A percentile compares a stretch with the other conserved stretches of the same genome.
Evolutionary conservation across 2,113 vertebrate genomes (phyloP).

Genomic region (Corvus moneduloides): DNA sequence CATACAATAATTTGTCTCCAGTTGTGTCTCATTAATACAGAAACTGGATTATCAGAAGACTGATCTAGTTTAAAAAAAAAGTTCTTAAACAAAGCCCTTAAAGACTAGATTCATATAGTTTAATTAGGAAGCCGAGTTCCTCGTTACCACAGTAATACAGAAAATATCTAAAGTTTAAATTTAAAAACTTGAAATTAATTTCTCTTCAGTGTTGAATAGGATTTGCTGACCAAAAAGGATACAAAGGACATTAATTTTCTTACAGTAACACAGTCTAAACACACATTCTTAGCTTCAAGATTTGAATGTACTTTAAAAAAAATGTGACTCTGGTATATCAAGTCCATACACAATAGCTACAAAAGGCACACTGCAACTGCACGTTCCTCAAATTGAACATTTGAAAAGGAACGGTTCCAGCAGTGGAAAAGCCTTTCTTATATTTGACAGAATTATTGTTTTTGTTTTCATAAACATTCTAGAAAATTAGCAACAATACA

Average conservation of each 20-base stretch:
- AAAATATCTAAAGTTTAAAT: not conserved
- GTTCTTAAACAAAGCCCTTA: not conserved
- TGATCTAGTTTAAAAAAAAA: not conserved
- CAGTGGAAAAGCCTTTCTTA: not conserved
- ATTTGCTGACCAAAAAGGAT: not conserved
- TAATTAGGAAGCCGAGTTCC: not conserved
- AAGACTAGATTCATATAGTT: not conserved
- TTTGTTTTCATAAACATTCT: not conserved
- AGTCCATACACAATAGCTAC: not conserved
- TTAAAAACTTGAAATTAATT: not conserved
- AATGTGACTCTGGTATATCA: accelerated
- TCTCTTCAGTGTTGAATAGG: not conserved
- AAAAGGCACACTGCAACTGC: not conserved
- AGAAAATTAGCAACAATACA: not conserved
- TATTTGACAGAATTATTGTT: not conserved
- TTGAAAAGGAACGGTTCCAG: not conserved
- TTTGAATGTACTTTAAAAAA: not conserved
- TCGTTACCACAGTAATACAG: not conserved
- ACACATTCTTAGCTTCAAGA: not conserved
- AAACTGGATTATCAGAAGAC: not conserved
- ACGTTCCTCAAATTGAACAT: not conserved
- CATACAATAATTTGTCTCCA: not conserved
- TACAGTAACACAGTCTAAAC: not conserved
- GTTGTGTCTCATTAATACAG: not conserved
- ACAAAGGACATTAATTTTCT: not conserved